phyloP scores from a whole-genome alignment of 2,113 vertebrate genomes.

The Ophiodon elongatus region DNA sequence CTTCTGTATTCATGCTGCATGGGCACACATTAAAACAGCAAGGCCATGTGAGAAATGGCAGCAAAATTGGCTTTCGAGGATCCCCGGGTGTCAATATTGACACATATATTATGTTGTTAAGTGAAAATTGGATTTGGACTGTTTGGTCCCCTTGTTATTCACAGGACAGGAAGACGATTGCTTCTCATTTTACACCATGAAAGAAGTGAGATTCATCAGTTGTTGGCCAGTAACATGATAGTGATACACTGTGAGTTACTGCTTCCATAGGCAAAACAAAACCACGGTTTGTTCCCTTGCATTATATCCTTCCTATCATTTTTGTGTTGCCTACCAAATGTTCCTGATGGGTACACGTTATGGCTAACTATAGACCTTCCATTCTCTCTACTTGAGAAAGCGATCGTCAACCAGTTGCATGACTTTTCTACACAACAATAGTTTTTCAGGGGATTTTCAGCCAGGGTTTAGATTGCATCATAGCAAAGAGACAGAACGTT shows the following conservation, averaged over 20 bases:
- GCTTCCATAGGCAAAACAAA: neutral
- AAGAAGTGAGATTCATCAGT: neutral
- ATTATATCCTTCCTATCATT: neutral
- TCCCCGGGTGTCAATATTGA: conserved; percentile 1
- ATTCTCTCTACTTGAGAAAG: too few species aligned
- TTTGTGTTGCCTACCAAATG: too few species aligned
- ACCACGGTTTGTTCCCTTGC: neutral
- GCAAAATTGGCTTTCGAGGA: neutral
- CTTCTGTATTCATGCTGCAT: neutral
- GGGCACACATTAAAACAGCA: neutral
- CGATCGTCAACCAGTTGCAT: too few species aligned
- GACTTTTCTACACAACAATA: too few species aligned
- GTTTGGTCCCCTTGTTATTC: neutral
- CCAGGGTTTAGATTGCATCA: too few species aligned
- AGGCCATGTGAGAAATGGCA: neutral
- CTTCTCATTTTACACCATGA: neutral
- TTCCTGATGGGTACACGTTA: too few species aligned
- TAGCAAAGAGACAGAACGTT: too few species aligned
- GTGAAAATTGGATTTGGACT: neutral
- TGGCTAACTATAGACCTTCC: too few species aligned
- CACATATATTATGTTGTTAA: neutral
- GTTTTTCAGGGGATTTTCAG: too few species aligned
- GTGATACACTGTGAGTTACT: neutral
- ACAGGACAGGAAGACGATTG: neutral
- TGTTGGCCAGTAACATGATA: neutral